Conservation (phyloP, 2,888 invertebrate species). For the Synergus itoensis region DNA sequence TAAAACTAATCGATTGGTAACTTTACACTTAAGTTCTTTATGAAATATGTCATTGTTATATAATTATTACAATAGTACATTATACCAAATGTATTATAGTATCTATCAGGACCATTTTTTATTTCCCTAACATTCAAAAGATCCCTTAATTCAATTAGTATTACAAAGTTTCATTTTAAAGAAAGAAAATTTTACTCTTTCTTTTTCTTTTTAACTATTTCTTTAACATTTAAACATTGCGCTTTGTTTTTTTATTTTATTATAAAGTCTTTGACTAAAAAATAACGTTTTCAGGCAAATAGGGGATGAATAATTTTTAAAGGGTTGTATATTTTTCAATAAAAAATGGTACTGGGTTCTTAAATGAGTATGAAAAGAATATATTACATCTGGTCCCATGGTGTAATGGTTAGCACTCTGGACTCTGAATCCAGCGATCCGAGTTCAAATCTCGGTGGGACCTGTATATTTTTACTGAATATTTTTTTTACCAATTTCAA, state of each 20-base stretch:
- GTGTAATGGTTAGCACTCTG: constrained; percentile 90
- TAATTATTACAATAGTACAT: constrained; percentile 56
- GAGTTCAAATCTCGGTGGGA: constrained; percentile 90
- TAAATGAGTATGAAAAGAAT: background rate
- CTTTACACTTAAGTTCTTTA: constrained; percentile 60
- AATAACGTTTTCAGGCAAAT: background rate
- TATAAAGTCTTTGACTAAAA: background rate
- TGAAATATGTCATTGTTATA: constrained; percentile 61
- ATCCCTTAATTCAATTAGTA: background rate
- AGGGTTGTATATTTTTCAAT: background rate
- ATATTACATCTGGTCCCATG: constrained; percentile 80
- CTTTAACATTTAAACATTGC: background rate
- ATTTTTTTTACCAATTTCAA: too few relatives aligned
- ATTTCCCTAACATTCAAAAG: background rate
- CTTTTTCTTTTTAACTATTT: background rate
- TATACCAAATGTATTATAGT: constrained; percentile 34
- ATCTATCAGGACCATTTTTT: background rate
- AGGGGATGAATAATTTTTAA: background rate
- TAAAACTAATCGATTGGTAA: constrained; percentile 52
- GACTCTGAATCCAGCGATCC: constrained; percentile 90
- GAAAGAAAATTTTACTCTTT: background rate
- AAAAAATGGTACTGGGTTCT: background rate
- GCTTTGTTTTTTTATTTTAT: background rate
- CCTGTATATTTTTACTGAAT: constrained; percentile 69
- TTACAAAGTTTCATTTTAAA: background rate